phyloP scores from a whole-genome alignment of 1,140 invertebrate species.

The Drosophila parabipectinata region DNA sequence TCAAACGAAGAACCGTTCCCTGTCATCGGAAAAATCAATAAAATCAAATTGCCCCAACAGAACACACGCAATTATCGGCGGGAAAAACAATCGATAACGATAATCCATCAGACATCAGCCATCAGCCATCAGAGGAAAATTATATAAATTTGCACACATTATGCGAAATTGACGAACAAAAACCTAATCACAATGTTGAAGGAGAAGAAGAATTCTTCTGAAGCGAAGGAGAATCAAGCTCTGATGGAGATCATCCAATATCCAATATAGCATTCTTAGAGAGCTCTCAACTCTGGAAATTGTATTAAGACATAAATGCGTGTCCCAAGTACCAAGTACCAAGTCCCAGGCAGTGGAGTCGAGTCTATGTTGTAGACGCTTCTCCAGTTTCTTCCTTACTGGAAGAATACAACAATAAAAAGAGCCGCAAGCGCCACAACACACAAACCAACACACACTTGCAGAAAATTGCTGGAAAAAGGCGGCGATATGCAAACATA shows the following conservation, averaged over 20 bases:
- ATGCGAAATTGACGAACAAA: conserved; percentile 39
- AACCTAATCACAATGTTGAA: conserved; percentile 44
- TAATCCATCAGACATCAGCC: conserved; percentile 10
- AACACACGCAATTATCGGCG: neutral
- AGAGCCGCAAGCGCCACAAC: conserved; percentile 48
- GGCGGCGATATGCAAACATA: conserved; percentile 61
- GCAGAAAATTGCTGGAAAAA: conserved; percentile 18
- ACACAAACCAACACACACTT: conserved; percentile 17
- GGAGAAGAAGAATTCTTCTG: neutral
- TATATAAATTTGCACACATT: conserved; percentile 64
- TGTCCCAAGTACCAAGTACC: neutral
- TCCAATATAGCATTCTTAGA: neutral
- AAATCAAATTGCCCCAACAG: conserved; percentile 29
- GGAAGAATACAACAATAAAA: conserved; percentile 42
- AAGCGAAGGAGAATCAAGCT: neutral
- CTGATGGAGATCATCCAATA: conserved; percentile 8
- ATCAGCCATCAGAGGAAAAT: conserved; percentile 20
- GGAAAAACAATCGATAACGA: conserved; percentile 33
- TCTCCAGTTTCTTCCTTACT: neutral
- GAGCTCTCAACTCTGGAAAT: conserved; percentile 16
- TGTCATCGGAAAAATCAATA: conserved; percentile 47
- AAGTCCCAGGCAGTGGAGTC: neutral
- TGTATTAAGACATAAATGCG: conserved; percentile 70
- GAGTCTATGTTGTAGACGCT: neutral
- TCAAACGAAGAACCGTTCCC: neutral